phyloP scores from a whole-genome alignment of 2,113 vertebrate genomes.

The Opisthocomus hoazin region DNA sequence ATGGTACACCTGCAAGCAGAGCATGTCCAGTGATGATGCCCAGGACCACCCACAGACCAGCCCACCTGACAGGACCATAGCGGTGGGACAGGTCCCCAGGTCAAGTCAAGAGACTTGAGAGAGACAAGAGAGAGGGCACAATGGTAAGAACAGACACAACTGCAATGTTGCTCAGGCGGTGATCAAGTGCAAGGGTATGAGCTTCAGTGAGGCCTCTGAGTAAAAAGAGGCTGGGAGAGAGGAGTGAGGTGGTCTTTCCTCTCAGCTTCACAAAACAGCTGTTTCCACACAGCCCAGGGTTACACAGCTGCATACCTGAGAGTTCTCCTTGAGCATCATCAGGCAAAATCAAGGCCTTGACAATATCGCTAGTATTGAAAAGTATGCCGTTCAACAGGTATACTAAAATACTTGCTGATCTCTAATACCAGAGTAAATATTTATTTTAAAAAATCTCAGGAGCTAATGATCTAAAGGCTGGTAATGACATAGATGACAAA shows the following conservation, averaged over 20 bases:
- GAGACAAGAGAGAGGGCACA: neutral
- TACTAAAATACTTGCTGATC: neutral
- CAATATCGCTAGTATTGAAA: neutral
- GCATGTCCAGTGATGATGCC: fast-evolving
- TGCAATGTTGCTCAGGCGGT: neutral
- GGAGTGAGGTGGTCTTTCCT: neutral
- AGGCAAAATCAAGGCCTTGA: neutral
- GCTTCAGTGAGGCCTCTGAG: neutral
- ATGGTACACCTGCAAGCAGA: neutral
- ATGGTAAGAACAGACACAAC: neutral
- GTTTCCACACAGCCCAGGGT: neutral
- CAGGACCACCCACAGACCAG: neutral
- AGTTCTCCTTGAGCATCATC: neutral
- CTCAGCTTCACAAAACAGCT: neutral
- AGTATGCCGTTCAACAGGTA: neutral
- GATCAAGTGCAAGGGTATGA: neutral
- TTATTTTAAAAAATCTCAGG: neutral
- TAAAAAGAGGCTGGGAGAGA: neutral
- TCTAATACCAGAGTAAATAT: neutral
- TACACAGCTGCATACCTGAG: neutral
- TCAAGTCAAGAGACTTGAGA: neutral
- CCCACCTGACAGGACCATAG: neutral
- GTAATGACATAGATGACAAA: neutral
- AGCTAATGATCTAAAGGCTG: neutral
- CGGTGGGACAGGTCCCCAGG: fast-evolving